Evolutionary conservation across 2,888 invertebrate genomes (phyloP), one percentile per base, ranked within the genome.

Genomic region (Tipula unca): DNA sequence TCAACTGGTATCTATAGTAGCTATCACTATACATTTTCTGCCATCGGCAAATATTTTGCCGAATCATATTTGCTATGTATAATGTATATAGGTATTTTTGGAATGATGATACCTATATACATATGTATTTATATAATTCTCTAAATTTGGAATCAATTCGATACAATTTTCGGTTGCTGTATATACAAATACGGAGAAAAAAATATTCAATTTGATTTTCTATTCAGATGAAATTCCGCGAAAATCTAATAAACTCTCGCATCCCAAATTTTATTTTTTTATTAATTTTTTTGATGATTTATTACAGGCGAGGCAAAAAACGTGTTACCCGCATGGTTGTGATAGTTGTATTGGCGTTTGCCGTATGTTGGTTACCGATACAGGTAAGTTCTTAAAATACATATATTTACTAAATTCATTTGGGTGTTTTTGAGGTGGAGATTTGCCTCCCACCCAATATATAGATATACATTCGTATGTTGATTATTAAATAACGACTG

Each of bases 361-460:
- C 98, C 25, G 93, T 97, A 82, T 97, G 98, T 91, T 98, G 98
- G 98, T 94, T 96, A 88, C 98, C 98, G 32, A 96, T 98, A 89
- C 97, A 98, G 93, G 95, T 97, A 88, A 93, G 90, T 89, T 69
- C 25, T 69, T 25, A 0, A 25, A 25, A 69, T 69, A 88, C 20
- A 42, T 42, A n/a, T 42, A 20, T 84, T 13, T 32, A 32, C 1
- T 82, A 29, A 6, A 83, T 83, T 14, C 1, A 83, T 82, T 13
- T 69, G 25, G 36, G 4, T 10, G 36, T 8, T 10, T 36, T 17
- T 4, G n/a, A n/a, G 42, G 3, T 3, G 42, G 42, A 42, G n/a
- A n/a, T n/a, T n/a, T n/a, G 42, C 42, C 14, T 42, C 13, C 13
- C 13, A 10, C 42, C 42, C n/a, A n/a, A n/a, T 14, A 42, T 42